Evolutionary conservation across 2,113 vertebrate genomes (phyloP), one percentile per base, ranked within the genome.

Genomic region (Osmerus mordax): DNA sequence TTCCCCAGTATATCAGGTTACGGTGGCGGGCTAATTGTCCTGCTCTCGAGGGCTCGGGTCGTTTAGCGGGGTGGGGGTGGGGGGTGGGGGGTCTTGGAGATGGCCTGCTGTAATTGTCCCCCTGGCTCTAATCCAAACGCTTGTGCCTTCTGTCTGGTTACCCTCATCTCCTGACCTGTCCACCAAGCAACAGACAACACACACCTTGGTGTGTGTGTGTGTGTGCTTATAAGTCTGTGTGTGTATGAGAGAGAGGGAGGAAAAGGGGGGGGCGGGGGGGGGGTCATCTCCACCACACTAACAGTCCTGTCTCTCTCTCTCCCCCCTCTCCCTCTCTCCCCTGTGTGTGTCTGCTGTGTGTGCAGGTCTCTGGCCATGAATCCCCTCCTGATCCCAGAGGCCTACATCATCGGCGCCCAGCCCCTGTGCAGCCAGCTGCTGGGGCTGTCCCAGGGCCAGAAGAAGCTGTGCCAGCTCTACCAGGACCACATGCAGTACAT

Each of bases 321-420:
- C 36, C 36, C 36, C 36, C 8, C 36, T 2, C 36, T 41, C 36
- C 7, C 36, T 41, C 36, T 9, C 36, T 32, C 29, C 29, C 2
- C 36, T 7, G 36, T 41, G 29, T 41, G 36, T 9, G 36, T 41
- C 36, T 41, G 7, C 36, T 23, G 23, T 41, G 36, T 41, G 36
- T 76, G 52, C 53, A 99, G 97, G 97, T 98, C 97, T 1, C 86
- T 99, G 75, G 97, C 96, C 54, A 89, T 98, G 94, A 98, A 93
- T 84, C 97, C 97, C 0, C 94, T 98, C 81, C 97, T 98, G 91
- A 93, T 96, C 69, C 97, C 97, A 0, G 97, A 99, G 89, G 94
- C 98, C 96, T 98, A 96, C 85, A 99, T 99, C 92, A 97, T 99
- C 4, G 97, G 97, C n/a, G 96, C 96, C 3, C 97, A 98, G 90